Base-by-base conservation (phyloP, 2,888 invertebrate genomes). In the Choreutis nemorana region DNA sequence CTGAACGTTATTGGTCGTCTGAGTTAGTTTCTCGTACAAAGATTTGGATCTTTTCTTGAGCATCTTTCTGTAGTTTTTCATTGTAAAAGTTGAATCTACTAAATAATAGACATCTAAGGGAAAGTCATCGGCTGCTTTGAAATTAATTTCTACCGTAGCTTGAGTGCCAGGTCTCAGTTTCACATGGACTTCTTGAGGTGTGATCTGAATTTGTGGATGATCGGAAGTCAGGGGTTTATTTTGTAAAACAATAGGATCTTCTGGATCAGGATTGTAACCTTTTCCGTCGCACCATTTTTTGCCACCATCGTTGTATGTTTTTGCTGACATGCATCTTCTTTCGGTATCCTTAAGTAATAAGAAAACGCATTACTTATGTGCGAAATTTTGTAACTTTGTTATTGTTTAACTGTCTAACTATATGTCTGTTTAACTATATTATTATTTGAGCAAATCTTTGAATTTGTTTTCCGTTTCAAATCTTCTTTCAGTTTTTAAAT, bases 21-120 rank as follows among this genome's bases (percentile, higher is more conserved):
- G 53, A 26, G 43, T 55, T 73, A 89, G 79, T 3, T 71, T 57
- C 1, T 48, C 28, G 0, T 81, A 78, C 18, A 86, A 57, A 29
- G 66, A 37, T 1, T 44, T 35, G 1, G 84, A 84, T 24, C 85
- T 66, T 3, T 44, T 52, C 42, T 67, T 78, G 4, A 87, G 50
- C 10, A 55, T 63, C 0, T 60, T 50, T 45, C 83, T 83, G 46
- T 88, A 84, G 5, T 54, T 51, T 27, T 55, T 59, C 91, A 92
- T 92, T 1, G 91, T 90, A 18, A 75, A 64, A 0, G 91, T 90
- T 37, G 88, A 66, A 46, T 92, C 92, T 87, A 91, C 89, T 15
- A 93, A 68, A 50, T 87, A 91, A 54, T 92, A 92, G n/a, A 92
- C 67, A 60, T 92, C 92, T 2, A 92, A 82, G 0, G 92, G 91